Conservation (phyloP, 2,797 vertebrate genomes). For the Rachycentron canadum region DNA sequence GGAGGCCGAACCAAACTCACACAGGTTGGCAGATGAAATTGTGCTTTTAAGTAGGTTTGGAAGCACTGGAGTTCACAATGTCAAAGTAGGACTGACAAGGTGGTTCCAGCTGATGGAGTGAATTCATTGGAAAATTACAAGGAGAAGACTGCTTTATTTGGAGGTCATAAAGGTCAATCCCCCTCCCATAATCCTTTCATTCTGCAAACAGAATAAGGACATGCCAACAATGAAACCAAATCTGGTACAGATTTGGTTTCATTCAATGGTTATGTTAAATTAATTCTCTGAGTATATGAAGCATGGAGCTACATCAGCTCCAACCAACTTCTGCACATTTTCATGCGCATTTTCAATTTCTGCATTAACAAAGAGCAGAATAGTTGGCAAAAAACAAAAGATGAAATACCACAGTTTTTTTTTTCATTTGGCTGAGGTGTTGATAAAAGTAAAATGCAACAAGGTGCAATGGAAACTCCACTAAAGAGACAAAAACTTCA, state of each 20-base stretch:
- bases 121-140: background rate
- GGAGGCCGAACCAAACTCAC: constrained; percentile 82
- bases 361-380: background rate
- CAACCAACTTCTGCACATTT: background rate
- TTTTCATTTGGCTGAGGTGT: background rate
- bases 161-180: background rate
- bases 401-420: background rate
- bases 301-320: background rate
- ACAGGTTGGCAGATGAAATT: constrained; percentile 71
- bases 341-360: background rate
- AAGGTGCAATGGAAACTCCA: too few relatives aligned
- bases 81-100: background rate
- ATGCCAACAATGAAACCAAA: background rate
- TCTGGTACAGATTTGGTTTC: too few relatives aligned
- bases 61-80: background rate
- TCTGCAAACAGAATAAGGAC: background rate
- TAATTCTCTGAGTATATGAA: background rate
- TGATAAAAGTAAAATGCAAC: too few relatives aligned
- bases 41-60: background rate
- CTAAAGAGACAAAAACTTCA: too few relatives aligned
- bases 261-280: too few relatives aligned
- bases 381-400: background rate
- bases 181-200: background rate
- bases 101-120: background rate
- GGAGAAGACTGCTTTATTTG: background rate